Evolutionary conservation across 2,797 vertebrate species (phyloP), one percentile per base, ranked within the genome.

Genomic region (Lepus townsendii): DNA sequence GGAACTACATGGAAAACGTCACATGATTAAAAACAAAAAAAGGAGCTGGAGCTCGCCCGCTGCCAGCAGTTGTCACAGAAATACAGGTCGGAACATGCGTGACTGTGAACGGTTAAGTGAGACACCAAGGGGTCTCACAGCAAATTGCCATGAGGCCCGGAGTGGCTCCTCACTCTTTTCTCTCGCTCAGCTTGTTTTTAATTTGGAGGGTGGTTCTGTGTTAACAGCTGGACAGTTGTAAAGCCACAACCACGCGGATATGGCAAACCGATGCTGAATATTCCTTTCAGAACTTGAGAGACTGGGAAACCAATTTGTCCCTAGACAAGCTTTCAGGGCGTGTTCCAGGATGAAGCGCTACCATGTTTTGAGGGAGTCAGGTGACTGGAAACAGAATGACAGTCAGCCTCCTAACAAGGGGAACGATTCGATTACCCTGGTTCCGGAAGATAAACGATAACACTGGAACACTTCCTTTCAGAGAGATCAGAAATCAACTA

Each of bases 1-100:
- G 96, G 97, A 97, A 96, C 92, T 89, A 97, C 95, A 95, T 62
- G 93, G 97, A 97, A 95, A 97, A 97, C 83, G 73, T 94, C 80
- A 88, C 87, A 85, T 80, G 96, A 97, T 94, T 52, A 30, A 50
- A 77, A 69, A 91, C 10, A 60, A 42, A 60, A n/a, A 7, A 20
- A 20, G 4, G 73, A 79, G 78, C 35, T 85, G 86, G 89, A 69
- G 65, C 73, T 86, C 2, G 65, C 87, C 92, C 8, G 72, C 90
- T 0, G 84, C 96, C 93, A 96, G 94, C 5, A n/a, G 88, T 82
- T 27, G 69, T 65, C 93, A 87, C 68, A 6, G 86, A 77, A 13
- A 38, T 63, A 91, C 54, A 72, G 88, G 92, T 16, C 0, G 2
- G 96, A 96, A 97, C 68, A 93, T 42, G 94, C 95, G 93, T 38